These are phyloP conservation scores for Leptinotarsa juncta DNA, from an alignment of 2,888 invertebrate genomes.

Conservation along the genomic window DNA sequence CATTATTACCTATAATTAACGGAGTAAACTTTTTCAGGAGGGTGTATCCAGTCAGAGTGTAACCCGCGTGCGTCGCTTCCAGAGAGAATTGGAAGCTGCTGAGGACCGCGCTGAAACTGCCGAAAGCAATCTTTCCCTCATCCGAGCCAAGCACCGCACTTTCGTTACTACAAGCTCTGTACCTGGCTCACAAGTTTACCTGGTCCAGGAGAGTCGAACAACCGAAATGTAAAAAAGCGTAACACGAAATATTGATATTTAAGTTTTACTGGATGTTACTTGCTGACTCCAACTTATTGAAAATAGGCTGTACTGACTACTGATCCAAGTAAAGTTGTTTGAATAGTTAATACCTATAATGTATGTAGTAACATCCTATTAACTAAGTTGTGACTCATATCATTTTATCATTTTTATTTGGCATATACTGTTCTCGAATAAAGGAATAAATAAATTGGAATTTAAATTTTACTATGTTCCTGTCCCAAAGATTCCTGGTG, in stretches of 20 bases:
- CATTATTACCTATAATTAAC: not conserved
- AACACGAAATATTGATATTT: not conserved
- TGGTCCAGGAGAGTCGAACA: constrained; percentile 85
- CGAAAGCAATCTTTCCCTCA: constrained; percentile 93
- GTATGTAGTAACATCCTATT: constrained; percentile 8
- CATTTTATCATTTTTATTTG: constrained; percentile 19
- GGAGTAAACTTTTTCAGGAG: constrained; percentile 71
- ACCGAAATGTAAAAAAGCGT: constrained; percentile 57
- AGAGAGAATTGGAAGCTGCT: constrained; percentile 96
- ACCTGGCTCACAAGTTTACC: constrained; percentile 91
- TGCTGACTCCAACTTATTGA: not conserved
- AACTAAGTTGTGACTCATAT: constrained; percentile 5
- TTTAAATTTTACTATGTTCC: not conserved
- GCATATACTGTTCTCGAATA: constrained; percentile 10
- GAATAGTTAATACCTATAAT: not conserved
- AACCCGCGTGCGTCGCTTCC: constrained; percentile 97
- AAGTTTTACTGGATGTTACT: constrained; percentile 9
- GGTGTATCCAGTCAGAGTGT: constrained; percentile 92
- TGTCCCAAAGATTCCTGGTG: not conserved
- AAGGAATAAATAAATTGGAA: not conserved
- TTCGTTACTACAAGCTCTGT: constrained; percentile 95
- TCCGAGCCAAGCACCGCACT: constrained; percentile 98
- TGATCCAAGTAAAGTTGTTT: not conserved
- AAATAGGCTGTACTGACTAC: not conserved
- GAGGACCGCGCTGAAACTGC: constrained; percentile 96